A percentile compares a stretch with the other conserved stretches of the same genome.
Evolutionary conservation across 2,797 vertebrate genomes (phyloP).

Genomic region (Fistularia tabacaria): DNA sequence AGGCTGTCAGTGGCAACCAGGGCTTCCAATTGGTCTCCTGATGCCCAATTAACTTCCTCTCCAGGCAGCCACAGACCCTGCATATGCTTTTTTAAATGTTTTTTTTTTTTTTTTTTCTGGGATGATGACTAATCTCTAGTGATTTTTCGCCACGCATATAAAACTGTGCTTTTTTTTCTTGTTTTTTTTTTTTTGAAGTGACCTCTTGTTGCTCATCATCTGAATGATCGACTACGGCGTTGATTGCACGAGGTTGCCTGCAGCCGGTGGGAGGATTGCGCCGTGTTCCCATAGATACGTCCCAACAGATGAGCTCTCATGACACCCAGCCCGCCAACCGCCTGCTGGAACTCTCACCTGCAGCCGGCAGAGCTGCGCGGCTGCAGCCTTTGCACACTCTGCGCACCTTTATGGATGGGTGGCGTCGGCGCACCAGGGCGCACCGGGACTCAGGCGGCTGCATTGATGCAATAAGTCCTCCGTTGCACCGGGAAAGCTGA

Average conservation of each 20-base stretch:
- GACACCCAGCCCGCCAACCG: slow-evolving; percentile 18
- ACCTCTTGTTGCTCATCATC: not conserved
- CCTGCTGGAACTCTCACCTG: too few species aligned
- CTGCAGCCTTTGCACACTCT: too few species aligned
- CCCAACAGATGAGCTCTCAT: slow-evolving; percentile 64
- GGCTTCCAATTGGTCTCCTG: slow-evolving; percentile 56
- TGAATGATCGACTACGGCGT: slow-evolving; percentile 29
- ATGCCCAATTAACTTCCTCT: slow-evolving; percentile 68
- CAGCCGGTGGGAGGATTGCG: slow-evolving; percentile 15
- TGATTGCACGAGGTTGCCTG: slow-evolving; percentile 5
- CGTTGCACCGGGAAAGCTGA: too few species aligned
- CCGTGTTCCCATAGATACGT: slow-evolving; percentile 71
- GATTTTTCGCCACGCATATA: too few species aligned
- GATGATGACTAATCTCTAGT: not conserved
- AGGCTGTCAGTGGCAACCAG: slow-evolving; percentile 34
- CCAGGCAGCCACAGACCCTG: not conserved
- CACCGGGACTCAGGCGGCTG: too few species aligned
- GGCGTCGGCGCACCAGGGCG: too few species aligned
- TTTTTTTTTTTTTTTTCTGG: not conserved
- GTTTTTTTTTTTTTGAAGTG: too few species aligned
- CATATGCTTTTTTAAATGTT: not conserved
- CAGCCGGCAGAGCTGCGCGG: too few species aligned
- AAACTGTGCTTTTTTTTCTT: too few species aligned
- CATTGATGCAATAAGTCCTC: too few species aligned
- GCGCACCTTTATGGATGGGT: too few species aligned